Base-by-base conservation (phyloP, 2,113 vertebrate genomes). In the Chamaetylas fuelleborni region DNA sequence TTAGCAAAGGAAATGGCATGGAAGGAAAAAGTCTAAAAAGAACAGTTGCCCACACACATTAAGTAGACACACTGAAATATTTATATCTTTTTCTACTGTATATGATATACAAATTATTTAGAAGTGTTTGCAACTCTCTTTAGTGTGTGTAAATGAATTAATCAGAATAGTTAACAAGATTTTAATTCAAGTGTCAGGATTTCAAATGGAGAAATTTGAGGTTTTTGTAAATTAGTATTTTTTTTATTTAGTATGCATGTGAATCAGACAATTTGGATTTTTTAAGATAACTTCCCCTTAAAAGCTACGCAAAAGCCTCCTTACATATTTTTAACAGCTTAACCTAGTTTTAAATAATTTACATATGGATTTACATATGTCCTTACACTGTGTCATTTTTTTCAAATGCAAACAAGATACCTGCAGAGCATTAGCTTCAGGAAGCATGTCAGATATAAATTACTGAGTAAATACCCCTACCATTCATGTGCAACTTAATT, bases 381-480 rank as follows among this genome's bases (percentile, higher is more conserved):
- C 71, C 40, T 84, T 61, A 93, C 45, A 61, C 11, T 45, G 9
- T 80, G 74, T 72, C 78, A 69, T 86, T 91, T 92, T 92, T 82
- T 66, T 92, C 43, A 86, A 83, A 86, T 50, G 47, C 51, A 96
- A 95, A 90, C 73, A 85, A 91, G 90, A 84, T 20, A 76, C 42
- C 65, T 95, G 74, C 74, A 90, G 77, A 88, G 45, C 77, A 81
- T 88, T 61, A 87, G 15, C 66, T 94, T 93, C 83, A 86, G 79
- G 71, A 95, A 86, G 38, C 19, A 56, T 40, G 11, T 83, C 78
- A 88, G 82, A 83, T 62, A 66, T 70, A 85, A 95, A 96, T 92
- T 66, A 78, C 47, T 58, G 92, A 94, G 20, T 86, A 95, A 95
- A 93, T 89, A 90, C 19, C 43, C 40, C 47, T 66, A 73, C 31